Percentiles rank a stretch among this genome's conserved stretches.
Conservation (phyloP, 2,888 invertebrate species). For the Onthophagus sagittarius region DNA sequence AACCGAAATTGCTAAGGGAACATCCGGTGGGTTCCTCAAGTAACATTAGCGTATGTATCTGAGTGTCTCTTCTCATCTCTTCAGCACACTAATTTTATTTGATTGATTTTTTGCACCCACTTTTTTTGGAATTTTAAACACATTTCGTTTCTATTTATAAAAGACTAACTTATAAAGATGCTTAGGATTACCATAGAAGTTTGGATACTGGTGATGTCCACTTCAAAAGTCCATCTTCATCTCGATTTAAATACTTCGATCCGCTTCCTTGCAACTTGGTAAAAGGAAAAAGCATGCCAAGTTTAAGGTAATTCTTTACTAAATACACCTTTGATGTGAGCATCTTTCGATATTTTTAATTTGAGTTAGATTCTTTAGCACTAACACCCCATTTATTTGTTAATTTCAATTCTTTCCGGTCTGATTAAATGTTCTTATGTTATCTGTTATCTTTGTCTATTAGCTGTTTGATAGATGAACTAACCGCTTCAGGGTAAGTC, state of each 20-base stretch:
- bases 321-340: neutral
- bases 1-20: slow-evolving; percentile 54
- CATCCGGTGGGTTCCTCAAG: slow-evolving; percentile 61
- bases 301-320: slow-evolving; percentile 66
- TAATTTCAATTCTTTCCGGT: neutral
- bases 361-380: neutral
- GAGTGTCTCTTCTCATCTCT: slow-evolving; percentile 17
- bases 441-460: slow-evolving; percentile 45
- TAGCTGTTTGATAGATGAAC: slow-evolving; percentile 86
- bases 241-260: slow-evolving; percentile 57
- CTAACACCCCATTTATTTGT: neutral
- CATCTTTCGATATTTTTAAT: slow-evolving; percentile 3
- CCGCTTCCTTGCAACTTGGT: slow-evolving; percentile 64
- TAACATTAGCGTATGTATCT: slow-evolving; percentile 46
- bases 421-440: slow-evolving; percentile 43
- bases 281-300: slow-evolving; percentile 96
- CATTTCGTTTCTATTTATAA: neutral
- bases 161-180: slow-evolving; percentile 4
- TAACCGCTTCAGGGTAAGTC: slow-evolving; percentile 77
- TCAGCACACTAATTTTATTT: neutral
- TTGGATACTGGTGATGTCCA: slow-evolving; percentile 77
- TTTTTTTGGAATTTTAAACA: neutral
- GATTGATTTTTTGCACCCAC: neutral
- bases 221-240: slow-evolving; percentile 67
- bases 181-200: slow-evolving; percentile 77